A percentile compares a stretch with the other conserved stretches of the same genome.
Conservation (phyloP, 2,113 vertebrate genomes). For the Phyllostomus discolor region DNA sequence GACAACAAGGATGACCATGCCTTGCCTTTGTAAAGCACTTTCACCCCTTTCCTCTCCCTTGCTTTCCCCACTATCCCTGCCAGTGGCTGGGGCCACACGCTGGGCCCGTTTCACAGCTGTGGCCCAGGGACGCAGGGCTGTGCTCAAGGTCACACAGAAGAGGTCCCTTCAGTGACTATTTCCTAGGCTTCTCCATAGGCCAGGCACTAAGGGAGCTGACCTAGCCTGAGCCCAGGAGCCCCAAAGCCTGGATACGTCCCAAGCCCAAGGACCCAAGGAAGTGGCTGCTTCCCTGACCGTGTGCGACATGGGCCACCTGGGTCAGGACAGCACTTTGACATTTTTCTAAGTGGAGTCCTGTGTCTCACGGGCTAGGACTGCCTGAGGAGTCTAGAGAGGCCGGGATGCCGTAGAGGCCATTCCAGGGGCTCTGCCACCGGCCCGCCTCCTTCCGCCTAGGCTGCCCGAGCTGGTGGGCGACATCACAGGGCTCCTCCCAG, state of each 20-base stretch:
- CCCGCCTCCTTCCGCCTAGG: too few relatives aligned
- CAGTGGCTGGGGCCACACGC: background rate
- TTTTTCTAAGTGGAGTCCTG: background rate
- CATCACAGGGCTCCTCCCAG: background rate
- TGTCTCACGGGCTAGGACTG: background rate
- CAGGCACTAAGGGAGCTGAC: background rate
- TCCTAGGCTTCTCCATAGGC: rapidly evolving
- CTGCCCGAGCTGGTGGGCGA: rapidly evolving
- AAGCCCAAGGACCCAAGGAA: background rate
- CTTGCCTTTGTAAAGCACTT: conserved; percentile 55
- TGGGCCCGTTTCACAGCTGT: background rate
- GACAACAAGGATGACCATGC: background rate
- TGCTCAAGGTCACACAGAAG: background rate
- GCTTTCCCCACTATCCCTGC: too few relatives aligned
- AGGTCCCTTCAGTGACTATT: background rate
- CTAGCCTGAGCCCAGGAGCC: background rate
- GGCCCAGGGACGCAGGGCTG: background rate
- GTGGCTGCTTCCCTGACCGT: background rate
- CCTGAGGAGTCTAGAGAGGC: background rate
- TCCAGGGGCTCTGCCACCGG: rapidly evolving
- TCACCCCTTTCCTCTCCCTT: background rate
- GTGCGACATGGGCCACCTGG: background rate
- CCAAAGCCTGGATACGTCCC: background rate
- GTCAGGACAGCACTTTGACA: background rate
- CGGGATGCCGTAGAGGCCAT: rapidly evolving